Evolutionary conservation across 2,797 vertebrate genomes (phyloP).

Genomic region (Bradypodion pumilum): DNA sequence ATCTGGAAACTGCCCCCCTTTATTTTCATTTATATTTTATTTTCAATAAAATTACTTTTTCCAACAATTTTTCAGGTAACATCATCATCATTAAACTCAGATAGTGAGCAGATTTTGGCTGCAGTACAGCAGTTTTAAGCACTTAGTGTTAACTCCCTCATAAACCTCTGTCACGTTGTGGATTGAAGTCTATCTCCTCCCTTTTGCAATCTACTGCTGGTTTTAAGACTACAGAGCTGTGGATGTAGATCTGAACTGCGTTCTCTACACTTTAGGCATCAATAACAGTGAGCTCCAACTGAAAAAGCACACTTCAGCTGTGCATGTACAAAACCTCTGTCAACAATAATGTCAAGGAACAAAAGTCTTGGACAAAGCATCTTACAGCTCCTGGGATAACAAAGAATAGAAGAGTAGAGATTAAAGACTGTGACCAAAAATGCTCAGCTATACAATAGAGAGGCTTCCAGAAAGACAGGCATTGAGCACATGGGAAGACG

Average conservation of each 20-base stretch:
- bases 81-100: no score
- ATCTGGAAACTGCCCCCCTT: no score
- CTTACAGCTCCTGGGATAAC: not conserved
- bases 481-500: not conserved
- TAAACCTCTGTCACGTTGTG: not conserved
- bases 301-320: not conserved
- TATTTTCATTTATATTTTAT: no score
- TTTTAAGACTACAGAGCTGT: no score
- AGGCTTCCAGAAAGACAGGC: not conserved
- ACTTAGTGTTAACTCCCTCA: not conserved
- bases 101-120: no score
- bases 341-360: not conserved
- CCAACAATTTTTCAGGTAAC: no score
- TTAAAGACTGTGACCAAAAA: constrained; percentile 4
- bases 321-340: not conserved
- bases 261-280: not conserved
- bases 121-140: no score
- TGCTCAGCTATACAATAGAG: not conserved
- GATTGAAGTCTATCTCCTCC: not conserved
- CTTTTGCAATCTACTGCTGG: not conserved
- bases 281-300: not conserved
- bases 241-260: not conserved
- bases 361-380: not conserved
- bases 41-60: no score
- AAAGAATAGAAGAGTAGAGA: constrained; percentile 10